Percentiles rank a stretch among this genome's conserved stretches.
These are phyloP conservation scores for Pedicia rivosa DNA, from an alignment of 2,888 invertebrate species.

Conservation along the genomic window DNA sequence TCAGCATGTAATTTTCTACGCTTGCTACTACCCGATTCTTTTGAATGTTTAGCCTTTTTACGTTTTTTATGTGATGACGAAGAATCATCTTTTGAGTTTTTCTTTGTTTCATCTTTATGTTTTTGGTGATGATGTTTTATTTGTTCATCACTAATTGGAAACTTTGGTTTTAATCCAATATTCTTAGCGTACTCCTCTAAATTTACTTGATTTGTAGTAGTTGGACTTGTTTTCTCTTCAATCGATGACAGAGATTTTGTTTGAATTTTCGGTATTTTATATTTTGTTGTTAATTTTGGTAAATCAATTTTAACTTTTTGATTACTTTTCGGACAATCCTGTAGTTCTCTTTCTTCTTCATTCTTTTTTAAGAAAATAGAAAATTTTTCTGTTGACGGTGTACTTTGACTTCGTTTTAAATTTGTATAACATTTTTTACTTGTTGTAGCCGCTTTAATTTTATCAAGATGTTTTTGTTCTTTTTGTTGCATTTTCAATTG, in stretches of 20 bases:
- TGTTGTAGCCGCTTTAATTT: too few relatives aligned
- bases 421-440: too few relatives aligned
- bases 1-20: conserved; percentile 39
- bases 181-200: conserved; percentile 27
- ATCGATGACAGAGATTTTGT: conserved; percentile 14
- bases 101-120: conserved; percentile 7
- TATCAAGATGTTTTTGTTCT: too few relatives aligned
- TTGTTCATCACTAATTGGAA: conserved; percentile 14
- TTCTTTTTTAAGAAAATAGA: too few relatives aligned
- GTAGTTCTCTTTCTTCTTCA: too few relatives aligned
- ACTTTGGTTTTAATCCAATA: conserved; percentile 28
- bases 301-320: conserved; percentile 27
- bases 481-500: too few relatives aligned
- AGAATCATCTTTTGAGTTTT: too few relatives aligned
- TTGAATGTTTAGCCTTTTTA: conserved; percentile 39
- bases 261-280: conserved; percentile 17
- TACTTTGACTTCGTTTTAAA: too few relatives aligned
- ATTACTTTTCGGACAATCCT: too few relatives aligned
- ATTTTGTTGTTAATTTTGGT: conserved; percentile 22
- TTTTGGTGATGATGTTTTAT: conserved; percentile 17
- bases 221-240: too few relatives aligned
- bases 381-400: too few relatives aligned
- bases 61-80: conserved; percentile 34
- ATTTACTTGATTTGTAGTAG: conserved; percentile 6
- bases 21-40: conserved; percentile 30